Evolutionary conservation across 1,140 invertebrate species (phyloP).

Genomic region (Vollenhovia emeryi): DNA sequence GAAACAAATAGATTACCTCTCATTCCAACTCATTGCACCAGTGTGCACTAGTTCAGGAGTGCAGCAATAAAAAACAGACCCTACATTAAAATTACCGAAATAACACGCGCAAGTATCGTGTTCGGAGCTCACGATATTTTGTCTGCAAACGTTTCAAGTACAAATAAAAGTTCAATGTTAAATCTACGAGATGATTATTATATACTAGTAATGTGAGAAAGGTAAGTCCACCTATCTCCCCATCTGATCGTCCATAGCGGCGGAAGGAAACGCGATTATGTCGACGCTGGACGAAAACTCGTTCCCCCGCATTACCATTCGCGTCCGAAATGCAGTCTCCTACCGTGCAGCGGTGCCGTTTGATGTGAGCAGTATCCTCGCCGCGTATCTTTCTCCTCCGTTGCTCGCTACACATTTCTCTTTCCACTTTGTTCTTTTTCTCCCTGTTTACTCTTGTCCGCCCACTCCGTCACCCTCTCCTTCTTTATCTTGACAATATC

Average conservation of each 20-base stretch:
- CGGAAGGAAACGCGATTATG: slow-evolving; percentile 66
- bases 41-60: no score
- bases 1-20: no score
- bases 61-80: no score
- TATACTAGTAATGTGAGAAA: not conserved
- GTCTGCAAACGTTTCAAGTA: not conserved
- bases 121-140: not conserved
- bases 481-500: slow-evolving; percentile 15
- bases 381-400: slow-evolving; percentile 64
- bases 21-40: no score
- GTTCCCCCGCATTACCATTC: slow-evolving; percentile 73
- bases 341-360: slow-evolving; percentile 75
- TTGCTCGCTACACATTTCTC: slow-evolving; percentile 66
- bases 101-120: not conserved
- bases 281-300: slow-evolving; percentile 72
- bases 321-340: slow-evolving; percentile 74
- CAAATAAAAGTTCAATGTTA: not conserved
- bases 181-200: not conserved
- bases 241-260: slow-evolving; percentile 35
- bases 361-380: slow-evolving; percentile 70
- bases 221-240: not conserved
- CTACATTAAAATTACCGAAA: not conserved
- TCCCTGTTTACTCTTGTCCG: slow-evolving; percentile 15
- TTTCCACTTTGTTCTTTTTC: slow-evolving; percentile 53
- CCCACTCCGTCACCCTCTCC: not conserved